Base-by-base conservation (phyloP, 2,113 vertebrate genomes). In the Halcyon malimbica region DNA sequence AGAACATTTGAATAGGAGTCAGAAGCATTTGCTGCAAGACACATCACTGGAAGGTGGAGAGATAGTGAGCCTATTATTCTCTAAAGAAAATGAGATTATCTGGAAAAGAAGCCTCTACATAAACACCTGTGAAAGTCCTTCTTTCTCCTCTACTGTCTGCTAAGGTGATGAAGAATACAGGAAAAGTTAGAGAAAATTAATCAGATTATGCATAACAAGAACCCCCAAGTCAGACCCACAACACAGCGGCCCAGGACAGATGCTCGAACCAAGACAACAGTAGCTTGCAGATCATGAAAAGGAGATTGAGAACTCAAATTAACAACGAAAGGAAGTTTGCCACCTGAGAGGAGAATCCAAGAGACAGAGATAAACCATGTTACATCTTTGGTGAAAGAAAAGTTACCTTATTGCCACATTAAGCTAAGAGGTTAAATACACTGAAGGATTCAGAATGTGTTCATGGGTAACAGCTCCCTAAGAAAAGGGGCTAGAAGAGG, bases 141-240 rank as follows among this genome's bases (percentile, higher is more conserved):
- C 39, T 18, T 75, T 88, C n/a, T 71, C 9, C 31, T 50, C 37
- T 24, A 44, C 6, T 33, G 25, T 21, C 37, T 53, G 12, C 37
- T 42, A 67, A 59, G 16, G 50, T 42, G 26, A 82, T 17, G 15
- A 70, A 50, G 56, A 77, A 65, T 25, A 76, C 1, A 3, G 28
- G 33, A 48, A 35, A 44, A 35, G 33, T n/a, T 69, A 48, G 44
- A 35, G 24, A 50, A 87, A 16, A 83, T 76, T 15, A 81, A 87
- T 19, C 33, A 53, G 7, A 56, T 41, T 9, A 25, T 7, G 11
- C 13, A 59, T 10, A 80, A 54, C 16, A 74, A 57, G 35, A 83
- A 21, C 71, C 7, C 35, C 26, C 56, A 62, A n/a, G 35, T 37
- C 21, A 79, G 44, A 10, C 3, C 42, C 0, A 0, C 2, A 8